Percentiles rank a stretch among this genome's conserved stretches.
phyloP scores from a whole-genome alignment of 2,113 vertebrate species.

The Coturnix japonica region DNA sequence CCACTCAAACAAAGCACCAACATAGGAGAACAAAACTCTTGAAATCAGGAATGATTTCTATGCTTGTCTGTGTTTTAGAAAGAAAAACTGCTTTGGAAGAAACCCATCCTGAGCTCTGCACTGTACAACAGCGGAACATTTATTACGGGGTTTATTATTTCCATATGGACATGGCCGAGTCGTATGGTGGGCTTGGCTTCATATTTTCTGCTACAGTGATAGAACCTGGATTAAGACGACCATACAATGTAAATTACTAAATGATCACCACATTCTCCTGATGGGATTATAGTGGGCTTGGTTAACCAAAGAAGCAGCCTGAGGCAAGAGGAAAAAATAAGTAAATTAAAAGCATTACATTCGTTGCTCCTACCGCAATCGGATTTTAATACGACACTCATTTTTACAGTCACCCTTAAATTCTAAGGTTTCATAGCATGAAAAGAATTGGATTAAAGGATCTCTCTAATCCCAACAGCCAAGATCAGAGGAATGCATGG shows the following conservation, averaged over 20 bases:
- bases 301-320: constrained; percentile 58
- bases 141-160: constrained; percentile 72
- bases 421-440: constrained; percentile 41
- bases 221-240: constrained; percentile 69
- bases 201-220: constrained; percentile 63
- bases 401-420: constrained; percentile 45
- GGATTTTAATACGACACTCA: neutral
- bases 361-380: neutral
- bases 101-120: neutral
- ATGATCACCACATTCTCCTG: constrained; percentile 68
- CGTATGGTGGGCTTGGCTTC: constrained; percentile 53
- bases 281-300: constrained; percentile 71
- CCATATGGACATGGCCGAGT: constrained; percentile 68
- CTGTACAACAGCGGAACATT: constrained; percentile 50
- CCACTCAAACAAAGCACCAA: neutral
- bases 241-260: constrained; percentile 70
- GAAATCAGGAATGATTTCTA: constrained; percentile 38
- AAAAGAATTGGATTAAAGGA: constrained; percentile 56
- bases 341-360: constrained; percentile 12
- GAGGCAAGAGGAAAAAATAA: constrained; percentile 32
- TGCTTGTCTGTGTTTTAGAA: constrained; percentile 25
- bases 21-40: neutral
- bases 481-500: neutral
- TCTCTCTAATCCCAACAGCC: constrained; percentile 26
- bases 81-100: constrained; percentile 59